Conservation (phyloP, 2,113 vertebrate genomes). For the Psilopogon haemacephalus region DNA sequence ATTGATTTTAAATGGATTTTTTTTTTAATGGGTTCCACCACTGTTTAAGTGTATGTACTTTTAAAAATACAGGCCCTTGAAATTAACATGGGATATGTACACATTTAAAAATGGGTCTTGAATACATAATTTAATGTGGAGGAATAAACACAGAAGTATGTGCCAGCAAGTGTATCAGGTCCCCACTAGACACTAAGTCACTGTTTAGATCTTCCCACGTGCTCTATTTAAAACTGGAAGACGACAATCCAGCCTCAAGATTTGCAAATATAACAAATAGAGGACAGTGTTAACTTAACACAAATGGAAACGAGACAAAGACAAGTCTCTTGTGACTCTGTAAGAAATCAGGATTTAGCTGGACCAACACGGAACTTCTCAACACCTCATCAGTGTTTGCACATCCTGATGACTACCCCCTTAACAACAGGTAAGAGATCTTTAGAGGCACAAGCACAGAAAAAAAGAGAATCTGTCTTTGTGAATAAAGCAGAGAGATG, state of each 20-base stretch:
- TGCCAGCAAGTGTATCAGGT: background rate
- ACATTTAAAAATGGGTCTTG: background rate
- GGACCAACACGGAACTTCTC: background rate
- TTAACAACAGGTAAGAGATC: background rate
- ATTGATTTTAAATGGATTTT: conserved; percentile 59
- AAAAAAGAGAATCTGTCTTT: background rate
- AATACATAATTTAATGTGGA: background rate
- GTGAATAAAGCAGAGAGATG: background rate
- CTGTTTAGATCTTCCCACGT: background rate
- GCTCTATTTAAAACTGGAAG: conserved; percentile 12
- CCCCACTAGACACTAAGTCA: background rate
- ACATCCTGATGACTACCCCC: background rate
- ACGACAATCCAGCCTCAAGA: background rate
- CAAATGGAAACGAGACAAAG: background rate
- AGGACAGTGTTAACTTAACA: background rate
- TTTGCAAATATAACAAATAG: background rate
- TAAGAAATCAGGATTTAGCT: background rate
- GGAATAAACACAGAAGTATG: background rate
- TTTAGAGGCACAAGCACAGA: background rate
- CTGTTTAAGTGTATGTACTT: conserved; percentile 39
- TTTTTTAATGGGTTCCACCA: conserved; percentile 37
- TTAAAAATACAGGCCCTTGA: conserved; percentile 46
- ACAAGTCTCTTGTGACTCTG: background rate
- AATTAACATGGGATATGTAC: background rate
- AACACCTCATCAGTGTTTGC: background rate